Percentiles rank a stretch among this genome's conserved stretches.
phyloP scores from a whole-genome alignment of 1,140 invertebrate genomes.

The Rhyacophila brunnea region DNA sequence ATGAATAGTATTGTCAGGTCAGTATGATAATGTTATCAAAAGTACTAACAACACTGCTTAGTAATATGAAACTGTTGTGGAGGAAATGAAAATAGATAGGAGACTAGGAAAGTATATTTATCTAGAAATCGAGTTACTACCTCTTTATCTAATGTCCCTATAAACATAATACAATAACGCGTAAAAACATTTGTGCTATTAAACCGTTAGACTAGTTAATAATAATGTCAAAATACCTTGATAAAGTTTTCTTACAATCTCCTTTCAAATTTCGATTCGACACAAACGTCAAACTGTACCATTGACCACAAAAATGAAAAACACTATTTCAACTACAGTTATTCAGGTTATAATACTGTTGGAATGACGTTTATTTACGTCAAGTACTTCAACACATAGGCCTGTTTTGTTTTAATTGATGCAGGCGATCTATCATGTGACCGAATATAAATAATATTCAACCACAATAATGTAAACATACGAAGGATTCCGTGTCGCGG shows the following conservation, averaged over 20 bases:
- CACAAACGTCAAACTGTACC: background rate
- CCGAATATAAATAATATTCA: conserved; percentile 8
- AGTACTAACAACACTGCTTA: too few species aligned
- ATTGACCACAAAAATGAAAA: conserved; percentile 11
- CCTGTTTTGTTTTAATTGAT: conserved; percentile 5
- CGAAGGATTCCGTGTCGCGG: background rate
- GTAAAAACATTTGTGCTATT: too few species aligned
- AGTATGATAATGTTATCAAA: too few species aligned
- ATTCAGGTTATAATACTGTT: background rate
- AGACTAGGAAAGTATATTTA: too few species aligned
- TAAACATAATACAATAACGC: too few species aligned
- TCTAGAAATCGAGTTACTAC: too few species aligned
- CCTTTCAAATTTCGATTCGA: conserved; percentile 2
- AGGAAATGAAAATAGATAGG: too few species aligned
- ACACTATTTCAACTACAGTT: conserved; percentile 8
- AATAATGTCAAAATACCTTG: background rate
- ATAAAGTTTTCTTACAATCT: background rate
- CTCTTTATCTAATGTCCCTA: too few species aligned
- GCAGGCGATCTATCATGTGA: conserved; percentile 14
- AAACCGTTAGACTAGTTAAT: too few species aligned
- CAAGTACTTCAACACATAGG: conserved; percentile 1
- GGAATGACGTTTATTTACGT: conserved; percentile 17
- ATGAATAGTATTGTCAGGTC: too few species aligned
- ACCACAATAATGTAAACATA: conserved; percentile 14
- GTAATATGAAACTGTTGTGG: too few species aligned